Base-by-base conservation (phyloP, 1,140 invertebrate species). In the Diploscapter pachys region DNA sequence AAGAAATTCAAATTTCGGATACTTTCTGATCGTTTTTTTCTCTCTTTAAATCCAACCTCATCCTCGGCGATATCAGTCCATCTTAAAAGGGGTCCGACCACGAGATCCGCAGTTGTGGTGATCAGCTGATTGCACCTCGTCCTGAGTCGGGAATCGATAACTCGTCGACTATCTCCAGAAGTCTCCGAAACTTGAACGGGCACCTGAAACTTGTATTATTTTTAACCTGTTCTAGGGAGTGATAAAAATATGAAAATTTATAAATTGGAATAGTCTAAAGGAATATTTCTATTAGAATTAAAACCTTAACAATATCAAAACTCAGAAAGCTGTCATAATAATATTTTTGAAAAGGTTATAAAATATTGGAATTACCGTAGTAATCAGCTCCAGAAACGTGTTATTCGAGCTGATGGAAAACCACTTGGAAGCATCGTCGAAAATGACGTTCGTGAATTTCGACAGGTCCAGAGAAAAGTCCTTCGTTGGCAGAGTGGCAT, bases 391-490 rank as follows among this genome's bases (percentile, higher is more conserved):
- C 4, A 85, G 72, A 9, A 85, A 63, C 3, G 83, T 80, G 63
- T 85, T 85, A 70, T 85, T 85, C n/a, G 80, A 80, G 73, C 82
- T 80, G 48, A 85, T 63, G 64, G 84, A 83, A 69, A 85, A 85
- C 84, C 82, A 85, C 51, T 77, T 69, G 49, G 80, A 63, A 53
- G 81, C 80, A 62, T 85, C 80, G 54, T 80, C 61, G 54, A 85
- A 74, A 48, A 85, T 71, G 49, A 65, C 63, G 64, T 69, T 74
- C 55, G 66, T 78, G 51, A 82, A 83, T 65, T 83, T 84, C 6
- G 80, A 66, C 50, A 85, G 78, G 66, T 85, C 83, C 48, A 85
- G 69, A 6, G 80, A 76, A 53, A 86, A 81, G 67, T 84, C 84
- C 4, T 81, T 57, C 5, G 72, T 78, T 11, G 78, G 71, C 68